Evolutionary conservation across 2,797 vertebrate genomes (phyloP).

Genomic region (Hybognathus amarus): DNA sequence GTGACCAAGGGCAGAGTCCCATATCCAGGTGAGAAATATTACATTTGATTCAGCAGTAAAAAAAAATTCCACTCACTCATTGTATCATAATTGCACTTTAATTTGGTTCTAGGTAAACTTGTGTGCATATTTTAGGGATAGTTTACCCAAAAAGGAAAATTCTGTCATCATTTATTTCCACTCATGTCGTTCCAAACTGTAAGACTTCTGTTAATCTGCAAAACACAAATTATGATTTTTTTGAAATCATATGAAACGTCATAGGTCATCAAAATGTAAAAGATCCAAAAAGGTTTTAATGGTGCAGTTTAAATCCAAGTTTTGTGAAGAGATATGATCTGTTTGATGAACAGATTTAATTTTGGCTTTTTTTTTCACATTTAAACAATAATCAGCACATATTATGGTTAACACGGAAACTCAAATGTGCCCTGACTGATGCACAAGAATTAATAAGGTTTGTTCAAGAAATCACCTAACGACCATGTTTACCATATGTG

Average conservation of each 20-base stretch:
- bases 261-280: neutral
- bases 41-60: neutral
- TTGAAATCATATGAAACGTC: too few species aligned
- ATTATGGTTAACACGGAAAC: neutral
- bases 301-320: neutral
- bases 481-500: neutral
- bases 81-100: neutral
- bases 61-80: too few species aligned
- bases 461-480: neutral
- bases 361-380: neutral
- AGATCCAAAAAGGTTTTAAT: neutral
- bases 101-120: neutral
- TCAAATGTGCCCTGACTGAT: neutral
- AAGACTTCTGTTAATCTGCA: neutral
- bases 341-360: neutral
- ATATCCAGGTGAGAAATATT: slow-evolving; percentile 86
- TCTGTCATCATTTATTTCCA: neutral
- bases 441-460: neutral
- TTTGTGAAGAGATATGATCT: neutral
- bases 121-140: neutral
- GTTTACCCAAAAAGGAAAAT: neutral
- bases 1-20: slow-evolving; percentile 97
- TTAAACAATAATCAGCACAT: neutral
- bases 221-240: neutral
- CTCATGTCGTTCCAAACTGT: neutral